Conservation (phyloP, 2,888 invertebrate species). For the Agrotis exclamationis region DNA sequence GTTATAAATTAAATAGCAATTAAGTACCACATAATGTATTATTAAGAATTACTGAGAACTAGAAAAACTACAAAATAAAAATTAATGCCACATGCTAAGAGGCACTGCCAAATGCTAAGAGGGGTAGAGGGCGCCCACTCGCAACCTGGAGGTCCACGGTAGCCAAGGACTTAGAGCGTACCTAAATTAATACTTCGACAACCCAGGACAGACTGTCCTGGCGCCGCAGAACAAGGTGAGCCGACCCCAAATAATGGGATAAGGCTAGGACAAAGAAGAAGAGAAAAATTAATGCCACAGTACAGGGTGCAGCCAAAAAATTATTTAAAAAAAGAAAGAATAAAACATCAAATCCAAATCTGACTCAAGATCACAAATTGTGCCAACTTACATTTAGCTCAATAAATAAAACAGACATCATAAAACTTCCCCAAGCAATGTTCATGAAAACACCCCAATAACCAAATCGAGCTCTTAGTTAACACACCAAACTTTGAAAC, state of each 20-base stretch:
- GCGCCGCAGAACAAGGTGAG: too few relatives aligned
- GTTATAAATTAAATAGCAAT: slow-evolving; percentile 13
- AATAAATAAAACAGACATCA: not conserved
- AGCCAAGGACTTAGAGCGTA: too few relatives aligned
- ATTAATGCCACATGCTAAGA: not conserved
- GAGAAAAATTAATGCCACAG: not conserved
- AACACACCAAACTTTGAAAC: slow-evolving; percentile 61
- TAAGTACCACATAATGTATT: too few relatives aligned
- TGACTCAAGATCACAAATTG: not conserved
- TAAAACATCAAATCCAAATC: too few relatives aligned
- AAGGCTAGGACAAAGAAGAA: too few relatives aligned
- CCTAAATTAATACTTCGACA: too few relatives aligned
- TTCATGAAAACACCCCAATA: not conserved
- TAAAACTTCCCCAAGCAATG: not conserved
- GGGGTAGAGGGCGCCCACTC: too few relatives aligned
- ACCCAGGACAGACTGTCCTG: too few relatives aligned
- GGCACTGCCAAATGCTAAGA: too few relatives aligned
- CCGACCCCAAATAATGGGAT: too few relatives aligned
- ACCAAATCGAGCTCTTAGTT: slow-evolving; percentile 23
- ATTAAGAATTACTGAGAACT: not conserved
- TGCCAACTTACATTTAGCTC: too few relatives aligned
- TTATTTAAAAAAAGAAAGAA: not conserved
- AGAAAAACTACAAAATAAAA: not conserved
- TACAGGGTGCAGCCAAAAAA: not conserved
- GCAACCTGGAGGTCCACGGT: too few relatives aligned